Base-by-base conservation (phyloP, 1,140 invertebrate genomes). In the Drosophila paulistorum region DNA sequence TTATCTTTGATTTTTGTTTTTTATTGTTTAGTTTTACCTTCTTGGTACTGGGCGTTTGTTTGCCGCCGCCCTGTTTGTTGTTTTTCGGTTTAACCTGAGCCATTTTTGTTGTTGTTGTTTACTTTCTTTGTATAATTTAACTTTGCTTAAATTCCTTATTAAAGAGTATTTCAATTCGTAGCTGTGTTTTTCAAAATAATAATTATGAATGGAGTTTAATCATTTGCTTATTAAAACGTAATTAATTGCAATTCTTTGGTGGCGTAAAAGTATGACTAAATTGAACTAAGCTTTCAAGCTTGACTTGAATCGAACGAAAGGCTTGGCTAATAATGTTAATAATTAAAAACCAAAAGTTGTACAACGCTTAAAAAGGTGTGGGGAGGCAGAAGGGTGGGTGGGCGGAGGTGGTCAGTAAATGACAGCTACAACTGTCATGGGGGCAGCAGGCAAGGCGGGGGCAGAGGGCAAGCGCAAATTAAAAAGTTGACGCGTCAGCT, bases 71-170 rank as follows among this genome's bases (percentile, higher is more conserved):
- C 72, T 90, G 85, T 80, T 92, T 92, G 76, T 77, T 92, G 73
- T 80, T 91, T 80, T 91, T 92, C 61, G 79, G 77, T 90, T 91
- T 92, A 77, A 77, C 90, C 90, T 91, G 89, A 90, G 91, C 91
- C 91, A 92, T 92, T 85, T 58, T 10, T 11, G 0, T 39, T 39
- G 11, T 11, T 39, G 10, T 39, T 13, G 13, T 39, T 58, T 68
- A 64, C 30, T 66, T 65, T 41, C 20, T 61, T 71, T 7, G 14
- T 11, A 14, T 68, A 81, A 90, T 85, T 89, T 79, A 81, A 90
- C 81, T 89, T 81, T 70, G 68, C 74, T 64, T 85, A 81, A 77
- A 67, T 83, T 61, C 55, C 65, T 65, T 67, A 73, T 55, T 71
- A 63, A 81, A 66, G 81, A 79, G 71, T 85, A 78, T 85, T 81